Evolutionary conservation across 2,888 invertebrate genomes (phyloP), one percentile per base, ranked within the genome.

Genomic region (Spodoptera littoralis): DNA sequence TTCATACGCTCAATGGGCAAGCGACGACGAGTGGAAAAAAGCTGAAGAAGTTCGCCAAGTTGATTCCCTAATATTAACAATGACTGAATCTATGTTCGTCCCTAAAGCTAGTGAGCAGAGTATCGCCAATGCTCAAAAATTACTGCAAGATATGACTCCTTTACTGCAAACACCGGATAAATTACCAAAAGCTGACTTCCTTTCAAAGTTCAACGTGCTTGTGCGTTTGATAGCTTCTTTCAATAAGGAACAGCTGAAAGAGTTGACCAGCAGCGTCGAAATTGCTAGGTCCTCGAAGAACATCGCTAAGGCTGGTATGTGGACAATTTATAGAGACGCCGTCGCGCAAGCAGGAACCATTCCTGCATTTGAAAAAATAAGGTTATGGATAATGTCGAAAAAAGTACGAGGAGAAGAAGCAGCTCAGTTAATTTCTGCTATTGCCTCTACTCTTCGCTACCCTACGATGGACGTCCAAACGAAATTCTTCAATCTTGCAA

Each of bases 261-360:
- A 95, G 76, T 91, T 93, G 24, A 94, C 95, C 65, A 90, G 90
- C 50, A 88, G 92, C 73, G 86, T 96, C 50, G 95, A 95, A 84
- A 77, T 85, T 1, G 85, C 84, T 1, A 88, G 88, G 72, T 78
- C 87, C 18, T 87, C 89, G 1, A 91, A 92, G 71, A 91, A 95
- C 69, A 77, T 83, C 2, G 84, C 90, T 27, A 89, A 92, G 70
- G 81, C 85, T 50, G 90, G 93, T 58, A 92, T 95, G 79, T 96
- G 96, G 96, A 92, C 88, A 82, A 94, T 95, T 6, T 96, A 95
- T 88, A 95, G 96, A 44, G 97, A 97, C 76, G 96, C 96, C 30
- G 92, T 96, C 2, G 93, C 95, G 4, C 95, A 96, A 87, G 91
- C 96, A n/a, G 97, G 97, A 57, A 97, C 96, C 11, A 94, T 95